Conservation (phyloP, 1,140 invertebrate species). For the Pogonomyrmex californicus region DNA sequence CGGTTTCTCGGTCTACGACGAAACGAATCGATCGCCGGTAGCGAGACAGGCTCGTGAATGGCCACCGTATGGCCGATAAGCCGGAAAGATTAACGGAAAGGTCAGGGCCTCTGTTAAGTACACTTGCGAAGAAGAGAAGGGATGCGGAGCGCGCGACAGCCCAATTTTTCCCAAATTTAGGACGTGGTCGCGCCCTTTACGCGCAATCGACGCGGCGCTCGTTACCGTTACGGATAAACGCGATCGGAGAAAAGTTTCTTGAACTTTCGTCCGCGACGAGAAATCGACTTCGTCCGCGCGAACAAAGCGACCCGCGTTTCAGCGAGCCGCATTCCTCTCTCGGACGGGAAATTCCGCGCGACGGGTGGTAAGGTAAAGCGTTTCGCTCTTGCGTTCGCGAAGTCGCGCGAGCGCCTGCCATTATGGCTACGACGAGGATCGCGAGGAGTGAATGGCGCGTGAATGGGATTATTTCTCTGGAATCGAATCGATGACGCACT, state of each 20-base stretch:
- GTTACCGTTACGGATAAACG: neutral
- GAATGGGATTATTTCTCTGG: constrained; percentile 60
- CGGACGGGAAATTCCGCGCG: constrained; percentile 27
- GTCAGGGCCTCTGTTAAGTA: constrained; percentile 32
- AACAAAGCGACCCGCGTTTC: constrained; percentile 19
- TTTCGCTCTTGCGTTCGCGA: neutral
- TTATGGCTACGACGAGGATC: constrained; percentile 9
- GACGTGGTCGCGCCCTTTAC: neutral
- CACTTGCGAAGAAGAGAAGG: neutral
- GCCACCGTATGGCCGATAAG: constrained; percentile 2
- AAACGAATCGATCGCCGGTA: constrained; percentile 43
- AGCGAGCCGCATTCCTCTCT: neutral
- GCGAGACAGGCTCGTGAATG: neutral
- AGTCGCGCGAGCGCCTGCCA: constrained; percentile 36
- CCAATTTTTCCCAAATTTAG: constrained; percentile 29
- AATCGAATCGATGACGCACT: constrained; percentile 56
- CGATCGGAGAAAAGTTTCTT: neutral
- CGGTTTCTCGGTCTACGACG: neutral
- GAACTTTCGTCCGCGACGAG: neutral
- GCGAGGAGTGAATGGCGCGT: constrained; percentile 56
- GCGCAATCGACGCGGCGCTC: neutral
- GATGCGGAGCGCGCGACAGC: neutral
- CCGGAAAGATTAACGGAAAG: constrained; percentile 48
- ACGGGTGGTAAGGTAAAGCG: neutral
- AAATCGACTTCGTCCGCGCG: neutral